Percentiles rank a stretch among this genome's conserved stretches.
Conservation (phyloP, 2,113 vertebrate species). For the Numenius arquata region DNA sequence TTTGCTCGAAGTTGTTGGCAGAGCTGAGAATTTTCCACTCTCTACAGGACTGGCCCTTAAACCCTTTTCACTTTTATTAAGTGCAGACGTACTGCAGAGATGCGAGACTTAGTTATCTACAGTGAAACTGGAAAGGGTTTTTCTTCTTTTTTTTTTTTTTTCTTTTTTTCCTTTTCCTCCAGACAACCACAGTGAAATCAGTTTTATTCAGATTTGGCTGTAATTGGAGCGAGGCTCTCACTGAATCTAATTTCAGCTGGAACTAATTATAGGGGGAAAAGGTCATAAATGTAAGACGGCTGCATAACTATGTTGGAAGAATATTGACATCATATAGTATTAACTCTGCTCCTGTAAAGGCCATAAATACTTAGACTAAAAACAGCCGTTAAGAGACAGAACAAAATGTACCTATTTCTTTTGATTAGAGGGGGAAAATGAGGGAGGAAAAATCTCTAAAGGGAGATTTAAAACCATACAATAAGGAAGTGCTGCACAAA, state of each 20-base stretch:
- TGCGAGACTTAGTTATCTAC: neutral
- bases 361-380: slow-evolving; percentile 57
- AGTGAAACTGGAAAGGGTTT: slow-evolving; percentile 4
- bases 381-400: slow-evolving; percentile 31
- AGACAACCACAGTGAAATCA: slow-evolving; percentile 60
- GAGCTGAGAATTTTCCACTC: neutral
- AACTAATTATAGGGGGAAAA: slow-evolving; percentile 78
- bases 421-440: slow-evolving; percentile 15
- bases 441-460: neutral
- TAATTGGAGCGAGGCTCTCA: slow-evolving; percentile 75
- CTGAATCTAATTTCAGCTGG: slow-evolving; percentile 78
- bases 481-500: neutral
- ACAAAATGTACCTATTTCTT: slow-evolving; percentile 54
- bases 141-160: neutral
- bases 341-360: slow-evolving; percentile 62
- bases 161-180: neutral
- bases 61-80: slow-evolving; percentile 46
- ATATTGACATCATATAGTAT: slow-evolving; percentile 69
- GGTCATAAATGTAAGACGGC: slow-evolving; percentile 71
- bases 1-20: neutral
- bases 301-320: slow-evolving; percentile 66
- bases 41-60: slow-evolving; percentile 23
- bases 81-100: slow-evolving; percentile 28
- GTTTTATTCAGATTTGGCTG: slow-evolving; percentile 76
- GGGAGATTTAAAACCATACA: neutral